Base-by-base conservation (phyloP, 1,140 invertebrate species). In the Radopholus similis region DNA sequence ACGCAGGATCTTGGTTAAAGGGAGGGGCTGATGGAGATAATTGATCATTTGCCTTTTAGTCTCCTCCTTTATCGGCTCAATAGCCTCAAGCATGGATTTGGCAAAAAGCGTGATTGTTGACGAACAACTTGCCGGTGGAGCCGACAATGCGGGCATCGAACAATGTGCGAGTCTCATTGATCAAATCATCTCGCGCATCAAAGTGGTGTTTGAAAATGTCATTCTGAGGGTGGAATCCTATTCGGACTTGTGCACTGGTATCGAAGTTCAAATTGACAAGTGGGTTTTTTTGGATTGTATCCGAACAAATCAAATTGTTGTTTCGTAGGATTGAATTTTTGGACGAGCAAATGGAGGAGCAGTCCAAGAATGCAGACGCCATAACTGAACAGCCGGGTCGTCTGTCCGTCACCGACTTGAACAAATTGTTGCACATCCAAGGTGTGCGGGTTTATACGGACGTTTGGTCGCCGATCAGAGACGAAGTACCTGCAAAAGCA, bases 261-360 rank as follows among this genome's bases (percentile, higher is more conserved):
- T 76, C 11, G 74, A 76, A 63, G 18, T 76, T n/a, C 71, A 71
- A 60, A 75, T 76, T 71, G 75, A 76, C 38, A 54, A 58, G 74
- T 73, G 13, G 40, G 2, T n/a, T 23, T 47, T 4, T 47, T 42
- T 71, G 23, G 15, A 21, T 30, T n/a, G 9, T 53, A 63, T 59
- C 18, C 15, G 26, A n/a, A 11, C n/a, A 15, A 11, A 38, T 44
- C 9, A 2, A 64, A 54, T 15, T 2, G 32, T 32, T 64, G 8
- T 2, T 26, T 11, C 53, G 26, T 18, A 73, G 73, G 23, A 77
- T 76, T 69, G 75, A 77, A 53, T 76, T 76, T 34, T 38, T 76
- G 21, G 74, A 76, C 53, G 74, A 76, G 28, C 18, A 66, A 6
- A n/a, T 76, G 9, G 74, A 77, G 26, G 73, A 71, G 26, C 44